A percentile compares a stretch with the other conserved stretches of the same genome.
Conservation (phyloP, 2,113 vertebrate genomes). For the Datnioides undecimradiatus region DNA sequence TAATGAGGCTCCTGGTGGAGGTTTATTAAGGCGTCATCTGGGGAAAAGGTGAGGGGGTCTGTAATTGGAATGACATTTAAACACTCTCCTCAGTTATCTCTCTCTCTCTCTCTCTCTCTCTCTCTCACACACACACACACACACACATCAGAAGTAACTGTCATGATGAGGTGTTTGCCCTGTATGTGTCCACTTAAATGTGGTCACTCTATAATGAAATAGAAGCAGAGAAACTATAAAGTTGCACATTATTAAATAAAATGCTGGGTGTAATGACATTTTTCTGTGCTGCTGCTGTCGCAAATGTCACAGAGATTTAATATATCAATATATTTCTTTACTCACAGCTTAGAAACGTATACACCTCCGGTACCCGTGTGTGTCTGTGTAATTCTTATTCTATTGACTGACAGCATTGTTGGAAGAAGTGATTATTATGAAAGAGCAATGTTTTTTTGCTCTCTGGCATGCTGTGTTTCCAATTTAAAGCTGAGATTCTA, state of each 20-base stretch:
- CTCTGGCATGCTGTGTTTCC: background rate
- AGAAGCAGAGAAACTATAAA: background rate
- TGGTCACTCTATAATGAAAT: background rate
- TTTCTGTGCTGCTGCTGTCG: background rate
- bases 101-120: no score
- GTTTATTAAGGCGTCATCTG: slow-evolving; percentile 45
- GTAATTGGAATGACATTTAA: slow-evolving; percentile 66
- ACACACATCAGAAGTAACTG: background rate
- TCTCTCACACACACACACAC: slow-evolving; percentile 5
- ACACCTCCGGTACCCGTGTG: background rate
- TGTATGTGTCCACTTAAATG: slow-evolving; percentile 1
- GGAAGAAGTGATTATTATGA: slow-evolving; percentile 13
- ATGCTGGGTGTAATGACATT: slow-evolving; percentile 9
- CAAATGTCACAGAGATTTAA: slow-evolving; percentile 13
- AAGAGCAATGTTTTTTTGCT: slow-evolving; percentile 1
- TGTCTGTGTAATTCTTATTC: background rate
- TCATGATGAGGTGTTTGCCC: background rate
- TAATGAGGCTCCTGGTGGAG: slow-evolving; percentile 49
- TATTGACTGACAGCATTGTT: slow-evolving; percentile 17
- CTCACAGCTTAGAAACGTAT: background rate
- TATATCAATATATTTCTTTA: background rate
- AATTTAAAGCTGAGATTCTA: slow-evolving; percentile 6
- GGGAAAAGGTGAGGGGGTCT: slow-evolving; percentile 41
- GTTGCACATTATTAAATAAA: background rate
- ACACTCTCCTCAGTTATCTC: slow-evolving; percentile 9